Percentiles rank a stretch among this genome's conserved stretches.
These are phyloP conservation scores for Erinaceus europaeus DNA, from an alignment of 2,113 vertebrate species.

Conservation along the genomic window DNA sequence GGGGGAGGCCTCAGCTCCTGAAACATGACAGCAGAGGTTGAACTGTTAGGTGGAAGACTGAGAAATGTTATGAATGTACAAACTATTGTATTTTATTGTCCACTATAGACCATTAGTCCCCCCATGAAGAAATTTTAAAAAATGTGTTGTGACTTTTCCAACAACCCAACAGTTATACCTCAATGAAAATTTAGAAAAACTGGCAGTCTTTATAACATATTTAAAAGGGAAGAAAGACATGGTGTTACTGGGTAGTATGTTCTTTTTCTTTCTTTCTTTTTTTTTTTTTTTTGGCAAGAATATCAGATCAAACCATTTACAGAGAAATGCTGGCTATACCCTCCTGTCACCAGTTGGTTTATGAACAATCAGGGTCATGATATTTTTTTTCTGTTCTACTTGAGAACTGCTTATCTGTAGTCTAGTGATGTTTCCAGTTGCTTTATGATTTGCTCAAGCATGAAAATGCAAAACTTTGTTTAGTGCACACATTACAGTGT, in stretches of 20 bases:
- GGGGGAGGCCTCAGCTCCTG: too few species aligned
- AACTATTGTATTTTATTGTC: too few species aligned
- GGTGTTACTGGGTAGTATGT: not conserved
- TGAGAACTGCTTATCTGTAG: not conserved
- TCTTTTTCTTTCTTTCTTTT: not conserved
- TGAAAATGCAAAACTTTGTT: too few species aligned
- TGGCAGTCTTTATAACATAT: not conserved
- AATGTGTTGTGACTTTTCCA: too few species aligned
- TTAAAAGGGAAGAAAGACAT: not conserved
- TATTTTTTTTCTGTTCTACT: not conserved
- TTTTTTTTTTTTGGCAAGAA: not conserved
- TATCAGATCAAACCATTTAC: not conserved
- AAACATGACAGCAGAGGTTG: too few species aligned
- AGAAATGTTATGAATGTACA: too few species aligned
- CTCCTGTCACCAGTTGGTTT: not conserved
- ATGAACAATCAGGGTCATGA: not conserved
- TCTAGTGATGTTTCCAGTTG: not conserved
- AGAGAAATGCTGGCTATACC: not conserved
- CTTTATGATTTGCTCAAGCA: not conserved
- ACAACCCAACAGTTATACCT: not conserved
- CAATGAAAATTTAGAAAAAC: not conserved
- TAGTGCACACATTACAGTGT: too few species aligned
- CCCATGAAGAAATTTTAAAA: too few species aligned
- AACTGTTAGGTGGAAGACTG: too few species aligned
- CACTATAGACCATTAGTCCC: too few species aligned